Percentiles rank a stretch among this genome's conserved stretches.
These are phyloP conservation scores for Creontiades dilutus DNA, from an alignment of 2,888 invertebrate species.

Conservation along the genomic window DNA sequence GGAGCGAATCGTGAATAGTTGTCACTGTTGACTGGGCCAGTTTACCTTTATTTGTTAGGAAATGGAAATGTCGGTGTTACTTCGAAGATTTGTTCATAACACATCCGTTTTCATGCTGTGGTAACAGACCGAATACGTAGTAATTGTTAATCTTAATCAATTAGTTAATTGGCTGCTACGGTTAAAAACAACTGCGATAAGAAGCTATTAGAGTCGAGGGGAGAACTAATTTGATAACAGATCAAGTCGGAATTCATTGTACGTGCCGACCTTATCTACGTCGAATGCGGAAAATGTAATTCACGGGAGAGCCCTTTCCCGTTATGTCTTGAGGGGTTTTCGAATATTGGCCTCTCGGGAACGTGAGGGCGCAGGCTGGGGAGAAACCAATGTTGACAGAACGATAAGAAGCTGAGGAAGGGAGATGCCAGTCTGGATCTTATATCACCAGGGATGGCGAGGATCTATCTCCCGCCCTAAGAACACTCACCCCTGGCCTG, in stretches of 20 bases:
- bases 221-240: neutral
- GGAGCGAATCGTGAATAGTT: too few relatives aligned
- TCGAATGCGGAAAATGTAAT: slow-evolving; percentile 25
- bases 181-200: neutral
- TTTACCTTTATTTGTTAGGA: too few relatives aligned
- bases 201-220: neutral
- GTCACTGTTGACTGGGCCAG: too few relatives aligned
- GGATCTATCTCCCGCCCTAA: slow-evolving; percentile 16
- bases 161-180: neutral
- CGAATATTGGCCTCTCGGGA: slow-evolving; percentile 22
- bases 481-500: slow-evolving; percentile 16
- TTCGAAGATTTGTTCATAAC: too few relatives aligned
- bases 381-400: slow-evolving; percentile 27
- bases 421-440: slow-evolving; percentile 21
- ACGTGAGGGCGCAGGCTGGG: neutral
- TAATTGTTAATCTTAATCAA: neutral
- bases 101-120: too few relatives aligned
- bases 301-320: slow-evolving; percentile 6
- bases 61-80: too few relatives aligned
- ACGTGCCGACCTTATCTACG: slow-evolving; percentile 3
- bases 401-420: slow-evolving; percentile 32
- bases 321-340: slow-evolving; percentile 30
- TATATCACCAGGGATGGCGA: neutral
- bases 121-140: too few relatives aligned
- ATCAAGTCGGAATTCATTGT: neutral